phyloP scores from a whole-genome alignment of 1,140 invertebrate genomes.

The Nautilus pompilius region DNA sequence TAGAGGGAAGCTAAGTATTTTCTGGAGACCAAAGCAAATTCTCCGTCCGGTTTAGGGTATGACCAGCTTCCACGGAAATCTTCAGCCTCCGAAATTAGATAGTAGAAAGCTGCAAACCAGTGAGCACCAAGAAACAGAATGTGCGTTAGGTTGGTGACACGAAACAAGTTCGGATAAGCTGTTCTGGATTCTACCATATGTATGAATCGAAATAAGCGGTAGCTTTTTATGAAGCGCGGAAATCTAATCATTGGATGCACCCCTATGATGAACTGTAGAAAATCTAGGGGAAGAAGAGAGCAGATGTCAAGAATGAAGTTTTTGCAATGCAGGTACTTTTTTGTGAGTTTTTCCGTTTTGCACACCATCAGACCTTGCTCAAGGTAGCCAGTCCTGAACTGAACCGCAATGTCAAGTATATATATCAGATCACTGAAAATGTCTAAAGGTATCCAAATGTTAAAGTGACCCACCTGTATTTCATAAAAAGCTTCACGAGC shows the following conservation, averaged over 20 bases:
- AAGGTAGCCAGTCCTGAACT: constrained; percentile 91
- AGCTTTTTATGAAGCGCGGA: constrained; percentile 68
- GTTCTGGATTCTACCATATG: constrained; percentile 94
- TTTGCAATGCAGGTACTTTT: constrained; percentile 81
- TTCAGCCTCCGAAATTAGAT: constrained; percentile 87
- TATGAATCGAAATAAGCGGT: constrained; percentile 87
- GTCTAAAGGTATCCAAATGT: constrained; percentile 78
- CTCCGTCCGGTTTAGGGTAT: constrained; percentile 70
- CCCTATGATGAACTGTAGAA: constrained; percentile 65
- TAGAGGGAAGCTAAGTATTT: constrained; percentile 93
- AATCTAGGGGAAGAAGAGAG: constrained; percentile 80
- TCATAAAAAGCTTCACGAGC: constrained; percentile 92
- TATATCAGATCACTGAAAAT: constrained; percentile 82
- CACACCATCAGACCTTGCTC: constrained; percentile 94
- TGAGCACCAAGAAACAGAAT: constrained; percentile 91
- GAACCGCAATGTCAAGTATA: constrained; percentile 80
- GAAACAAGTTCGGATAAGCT: constrained; percentile 92
- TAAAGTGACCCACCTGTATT: constrained; percentile 64
- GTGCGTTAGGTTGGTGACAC: constrained; percentile 92
- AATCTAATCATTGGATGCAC: constrained; percentile 56
- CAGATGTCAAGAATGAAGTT: constrained; percentile 82
- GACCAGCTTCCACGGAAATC: constrained; percentile 88
- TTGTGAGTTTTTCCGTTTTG: constrained; percentile 82
- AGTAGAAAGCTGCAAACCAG: constrained; percentile 98
- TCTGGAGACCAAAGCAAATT: constrained; percentile 80